These are phyloP conservation scores for Myrmophylax atrothorax DNA, from an alignment of 2,113 vertebrate genomes.

Conservation along the genomic window DNA sequence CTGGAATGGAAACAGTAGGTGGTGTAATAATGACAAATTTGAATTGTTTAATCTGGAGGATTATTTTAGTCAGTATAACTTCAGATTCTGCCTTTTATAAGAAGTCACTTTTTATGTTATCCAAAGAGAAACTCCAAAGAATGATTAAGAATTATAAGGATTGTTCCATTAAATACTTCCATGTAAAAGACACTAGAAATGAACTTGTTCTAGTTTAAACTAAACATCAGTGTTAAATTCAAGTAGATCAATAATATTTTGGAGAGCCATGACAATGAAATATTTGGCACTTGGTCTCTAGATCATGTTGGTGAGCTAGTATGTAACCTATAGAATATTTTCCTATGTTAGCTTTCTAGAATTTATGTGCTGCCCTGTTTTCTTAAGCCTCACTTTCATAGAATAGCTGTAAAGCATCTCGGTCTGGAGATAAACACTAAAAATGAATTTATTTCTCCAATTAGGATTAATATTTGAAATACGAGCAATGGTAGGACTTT, in stretches of 20 bases:
- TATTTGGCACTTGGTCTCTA: slow-evolving; percentile 26
- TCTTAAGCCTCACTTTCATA: not conserved
- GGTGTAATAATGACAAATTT: not conserved
- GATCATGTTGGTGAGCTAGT: not conserved
- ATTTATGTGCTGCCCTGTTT: not conserved
- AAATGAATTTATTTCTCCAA: not conserved
- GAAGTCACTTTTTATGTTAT: not conserved
- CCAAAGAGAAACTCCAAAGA: not conserved
- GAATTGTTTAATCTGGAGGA: not conserved
- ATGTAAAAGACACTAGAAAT: not conserved
- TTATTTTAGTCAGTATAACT: not conserved
- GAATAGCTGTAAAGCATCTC: not conserved
- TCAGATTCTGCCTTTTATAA: not conserved
- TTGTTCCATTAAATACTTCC: not conserved
- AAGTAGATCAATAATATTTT: not conserved
- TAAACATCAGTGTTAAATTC: not conserved
- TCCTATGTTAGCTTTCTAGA: not conserved
- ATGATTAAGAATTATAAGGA: not conserved
- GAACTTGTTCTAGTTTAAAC: not conserved
- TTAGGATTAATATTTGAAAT: not conserved
- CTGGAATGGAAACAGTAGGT: not conserved
- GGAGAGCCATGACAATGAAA: not conserved
- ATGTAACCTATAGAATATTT: not conserved
- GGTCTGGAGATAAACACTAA: not conserved
- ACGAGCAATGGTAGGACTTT: not conserved